These are phyloP conservation scores for Lepidurus couesii DNA, from an alignment of 1,140 invertebrate species.

Conservation along the genomic window DNA sequence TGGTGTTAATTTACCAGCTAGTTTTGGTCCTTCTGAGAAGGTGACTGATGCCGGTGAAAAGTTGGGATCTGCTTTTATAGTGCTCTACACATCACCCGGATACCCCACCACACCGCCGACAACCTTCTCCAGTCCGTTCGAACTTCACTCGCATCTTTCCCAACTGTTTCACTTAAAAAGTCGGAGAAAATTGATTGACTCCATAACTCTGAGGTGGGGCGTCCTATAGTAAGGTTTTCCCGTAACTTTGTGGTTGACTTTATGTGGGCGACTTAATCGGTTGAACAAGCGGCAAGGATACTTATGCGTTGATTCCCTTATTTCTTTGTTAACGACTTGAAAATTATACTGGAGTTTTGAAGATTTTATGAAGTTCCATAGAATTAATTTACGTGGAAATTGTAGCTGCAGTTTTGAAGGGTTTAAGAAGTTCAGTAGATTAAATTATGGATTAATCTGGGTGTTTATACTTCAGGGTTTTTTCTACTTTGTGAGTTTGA, in stretches of 20 bases:
- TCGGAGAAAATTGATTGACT: background rate
- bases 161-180: background rate
- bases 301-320: no score
- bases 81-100: background rate
- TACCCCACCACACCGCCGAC: background rate
- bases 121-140: background rate
- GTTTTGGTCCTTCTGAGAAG: background rate
- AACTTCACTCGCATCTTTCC: background rate
- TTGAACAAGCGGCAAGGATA: no score
- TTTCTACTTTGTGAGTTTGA: background rate
- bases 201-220: background rate
- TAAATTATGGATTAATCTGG: background rate
- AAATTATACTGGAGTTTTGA: no score
- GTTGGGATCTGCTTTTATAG: slow-evolving; percentile 8
- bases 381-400: no score
- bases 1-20: background rate
- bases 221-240: background rate
- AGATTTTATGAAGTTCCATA: no score
- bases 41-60: slow-evolving; percentile 9
- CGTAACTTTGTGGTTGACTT: no score
- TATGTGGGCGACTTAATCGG: no score
- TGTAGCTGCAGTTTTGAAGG: no score
- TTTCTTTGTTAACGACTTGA: no score
- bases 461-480: background rate
- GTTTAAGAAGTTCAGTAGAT: no score